Evolutionary conservation across 2,797 vertebrate genomes (phyloP), one percentile per base, ranked within the genome.

Genomic region (Propithecus deckenii): DNA sequence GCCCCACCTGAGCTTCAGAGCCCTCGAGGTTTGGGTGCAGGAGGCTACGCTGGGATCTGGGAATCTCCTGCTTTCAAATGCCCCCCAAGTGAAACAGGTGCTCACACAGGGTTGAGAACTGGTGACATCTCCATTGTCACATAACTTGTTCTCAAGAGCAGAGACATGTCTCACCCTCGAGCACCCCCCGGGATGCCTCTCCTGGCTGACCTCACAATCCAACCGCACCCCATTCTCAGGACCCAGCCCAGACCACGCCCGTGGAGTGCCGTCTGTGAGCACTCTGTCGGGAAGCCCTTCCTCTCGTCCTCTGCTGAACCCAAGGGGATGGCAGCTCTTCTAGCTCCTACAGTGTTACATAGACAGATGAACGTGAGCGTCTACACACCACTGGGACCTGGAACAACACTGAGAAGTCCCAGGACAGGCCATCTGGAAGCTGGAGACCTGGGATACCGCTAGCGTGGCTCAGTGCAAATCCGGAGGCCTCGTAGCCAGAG

Each of bases 341-440:
- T 0, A 3, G n/a, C 22, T 52, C 41, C 41, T 12, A 1, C 41
- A 4, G 0, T 1, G 25, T 57, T 2, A 1, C 28, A 55, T 0
- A 5, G 83, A 41, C 0, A 6, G 63, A 41, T 2, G 0, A 32
- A 32, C 4, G 28, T 74, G 57, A 55, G 52, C 6, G 10, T 52
- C 20, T 17, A 50, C 15, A n/a, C 3, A 0, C 35, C 63, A 55
- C 41, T 48, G 52, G 11, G 23, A 78, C 20, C 10, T 17, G 32
- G 25, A 32, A 25, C 25, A 5, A 30, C 12, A 11, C 22, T 76
- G 46, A 50, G 32, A n/a, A 76, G 74, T 50, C 74, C 74, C 20
- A 32, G 5, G 18, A 76, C 46, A 0, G 11, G 30, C 18, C 11
- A 0, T n/a, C 74, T n/a, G 5, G 5, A 76, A 32, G 46, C 48